A percentile compares a stretch with the other conserved stretches of the same genome.
These are phyloP conservation scores for Neosalanx taihuensis DNA, from an alignment of 2,797 vertebrate species.

Conservation along the genomic window DNA sequence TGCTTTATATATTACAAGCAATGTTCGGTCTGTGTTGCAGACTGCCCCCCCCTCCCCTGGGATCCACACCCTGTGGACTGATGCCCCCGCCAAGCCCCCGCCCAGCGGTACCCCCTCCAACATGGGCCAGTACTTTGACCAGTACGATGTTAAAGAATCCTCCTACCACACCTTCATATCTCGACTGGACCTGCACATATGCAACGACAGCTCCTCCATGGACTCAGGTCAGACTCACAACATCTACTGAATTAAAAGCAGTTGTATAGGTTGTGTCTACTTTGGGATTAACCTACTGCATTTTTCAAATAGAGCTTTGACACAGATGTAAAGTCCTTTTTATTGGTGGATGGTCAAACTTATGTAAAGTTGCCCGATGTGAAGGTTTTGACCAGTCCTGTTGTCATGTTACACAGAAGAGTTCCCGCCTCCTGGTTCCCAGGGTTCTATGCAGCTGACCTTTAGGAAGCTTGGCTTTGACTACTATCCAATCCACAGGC, in stretches of 20 bases:
- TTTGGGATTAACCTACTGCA: background rate
- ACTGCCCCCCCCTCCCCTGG: conserved; percentile 83
- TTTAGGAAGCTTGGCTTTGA: conserved; percentile 92
- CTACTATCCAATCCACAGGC: conserved; percentile 93
- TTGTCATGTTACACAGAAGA: conserved; percentile 67
- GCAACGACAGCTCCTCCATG: conserved; percentile 85
- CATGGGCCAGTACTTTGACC: conserved; percentile 89
- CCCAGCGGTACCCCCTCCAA: conserved; percentile 72
- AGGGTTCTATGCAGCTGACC: conserved; percentile 97
- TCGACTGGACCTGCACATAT: conserved; percentile 93
- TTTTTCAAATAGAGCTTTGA: background rate
- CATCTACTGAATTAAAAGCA: background rate
- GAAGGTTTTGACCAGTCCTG: conserved; percentile 18
- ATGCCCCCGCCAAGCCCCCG: conserved; percentile 65
- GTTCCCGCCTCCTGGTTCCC: conserved; percentile 77
- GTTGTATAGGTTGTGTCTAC: background rate
- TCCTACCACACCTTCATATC: conserved; percentile 97
- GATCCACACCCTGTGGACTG: conserved; percentile 82
- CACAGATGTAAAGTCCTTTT: background rate
- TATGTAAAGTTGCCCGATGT: background rate
- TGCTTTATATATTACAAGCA: no score
- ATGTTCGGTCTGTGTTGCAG: conserved; percentile 58
- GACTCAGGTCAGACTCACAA: conserved; percentile 77
- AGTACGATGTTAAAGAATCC: conserved; percentile 91
- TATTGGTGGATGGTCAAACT: background rate